A percentile compares a stretch with the other conserved stretches of the same genome.
phyloP scores from a whole-genome alignment of 2,113 vertebrate species.

The Zosterops japonicus region DNA sequence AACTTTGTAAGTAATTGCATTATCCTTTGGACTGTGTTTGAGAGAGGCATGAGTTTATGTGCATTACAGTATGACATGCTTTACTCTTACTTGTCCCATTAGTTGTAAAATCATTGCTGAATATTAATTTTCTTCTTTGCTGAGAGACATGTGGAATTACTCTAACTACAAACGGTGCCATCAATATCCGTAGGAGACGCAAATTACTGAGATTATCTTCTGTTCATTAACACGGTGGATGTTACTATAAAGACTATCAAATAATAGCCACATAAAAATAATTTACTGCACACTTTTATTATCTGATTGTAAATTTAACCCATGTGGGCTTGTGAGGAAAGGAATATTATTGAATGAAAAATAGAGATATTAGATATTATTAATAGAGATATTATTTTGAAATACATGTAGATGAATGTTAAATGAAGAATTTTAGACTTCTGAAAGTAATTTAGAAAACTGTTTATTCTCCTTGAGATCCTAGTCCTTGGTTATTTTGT shows the following conservation, averaged over 20 bases:
- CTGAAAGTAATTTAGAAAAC: background rate
- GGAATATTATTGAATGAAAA: conserved; percentile 6
- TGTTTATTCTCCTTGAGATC: background rate
- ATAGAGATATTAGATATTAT: background rate
- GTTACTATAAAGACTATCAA: conserved; percentile 41
- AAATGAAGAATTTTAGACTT: background rate
- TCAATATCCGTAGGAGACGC: background rate
- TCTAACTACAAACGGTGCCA: conserved; percentile 22
- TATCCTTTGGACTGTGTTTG: background rate
- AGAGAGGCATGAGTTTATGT: background rate
- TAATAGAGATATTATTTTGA: background rate
- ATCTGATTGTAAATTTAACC: conserved; percentile 48
- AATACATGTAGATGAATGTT: background rate
- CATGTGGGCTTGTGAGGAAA: background rate
- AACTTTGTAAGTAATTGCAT: background rate
- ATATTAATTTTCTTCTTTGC: conserved; percentile 55
- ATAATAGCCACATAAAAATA: conserved; percentile 40
- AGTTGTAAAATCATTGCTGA: conserved; percentile 27
- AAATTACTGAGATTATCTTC: conserved; percentile 56
- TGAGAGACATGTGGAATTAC: conserved; percentile 17
- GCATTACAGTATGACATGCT: background rate
- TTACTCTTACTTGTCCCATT: conserved; percentile 8
- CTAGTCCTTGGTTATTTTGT: background rate
- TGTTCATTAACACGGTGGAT: conserved; percentile 49
- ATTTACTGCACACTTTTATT: conserved; percentile 39